Base-by-base conservation (phyloP, 1,140 invertebrate species). In the Cotesia vestalis region DNA sequence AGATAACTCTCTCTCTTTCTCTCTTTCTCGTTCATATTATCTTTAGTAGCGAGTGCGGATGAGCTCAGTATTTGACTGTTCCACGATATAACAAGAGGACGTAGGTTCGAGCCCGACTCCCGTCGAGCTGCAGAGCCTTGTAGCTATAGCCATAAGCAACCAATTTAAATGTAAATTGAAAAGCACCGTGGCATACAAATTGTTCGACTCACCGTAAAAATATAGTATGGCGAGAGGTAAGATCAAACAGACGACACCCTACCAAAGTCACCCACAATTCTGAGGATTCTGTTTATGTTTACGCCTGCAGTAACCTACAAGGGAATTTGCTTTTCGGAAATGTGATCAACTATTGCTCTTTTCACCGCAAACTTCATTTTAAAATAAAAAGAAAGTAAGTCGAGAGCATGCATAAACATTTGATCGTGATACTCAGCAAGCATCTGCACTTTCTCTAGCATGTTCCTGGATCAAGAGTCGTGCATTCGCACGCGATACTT, bases 101-200 rank as follows among this genome's bases (percentile, higher is more conserved):
- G 40, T 46, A 46, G 6, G 11, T 11, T 46, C 40, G 75, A 74
- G 75, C 83, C 84, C 81, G 82, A 83, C 84, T 85, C 84, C 84
- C 83, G 85, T 84, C 84, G 85, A 86, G 79, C 84, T 84, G 84
- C 84, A 85, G 85, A 83, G 83, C 83, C 27, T 27, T 27, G 27
- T 27, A 27, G 27, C 27, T 27, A 27, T 27, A 27, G 83, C 84
- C 85, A 87, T 87, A 87, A 87, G 85, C 85, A 87, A 86, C 84
- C 85, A 87, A 87, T 87, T 87, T 87, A 87, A 87, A 87, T 87
- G 85, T 87, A 87, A 87, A 87, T 87, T 87, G 85, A 87, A 87
- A 87, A 86, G 79, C 85, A 86, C 80, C 85, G 80, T 81, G 84
- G 85, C 85, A 87, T 87, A 87, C 85, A 87, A 87, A 87, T 87